These are phyloP conservation scores for Oriolus oriolus DNA, from an alignment of 2,113 vertebrate species.

Conservation along the genomic window DNA sequence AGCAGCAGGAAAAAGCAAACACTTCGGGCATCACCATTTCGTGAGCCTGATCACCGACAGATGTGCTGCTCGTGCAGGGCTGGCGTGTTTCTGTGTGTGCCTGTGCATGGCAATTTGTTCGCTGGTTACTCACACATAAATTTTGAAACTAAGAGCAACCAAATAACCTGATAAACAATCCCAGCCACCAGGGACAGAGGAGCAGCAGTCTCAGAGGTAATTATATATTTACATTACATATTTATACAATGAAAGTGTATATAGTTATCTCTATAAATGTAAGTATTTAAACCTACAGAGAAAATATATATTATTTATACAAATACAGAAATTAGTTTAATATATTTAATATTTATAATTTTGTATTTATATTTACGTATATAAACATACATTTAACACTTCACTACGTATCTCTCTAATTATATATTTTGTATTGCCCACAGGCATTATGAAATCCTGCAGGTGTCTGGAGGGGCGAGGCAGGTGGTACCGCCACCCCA, in stretches of 20 bases:
- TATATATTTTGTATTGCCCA: not conserved
- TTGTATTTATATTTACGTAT: not conserved
- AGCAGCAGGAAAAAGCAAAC: not conserved
- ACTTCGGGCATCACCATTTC: rapidly evolving
- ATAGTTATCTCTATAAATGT: not conserved
- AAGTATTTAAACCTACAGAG: not conserved
- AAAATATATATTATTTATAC: not conserved
- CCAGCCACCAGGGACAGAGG: not conserved
- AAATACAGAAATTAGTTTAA: not conserved
- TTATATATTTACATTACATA: not conserved
- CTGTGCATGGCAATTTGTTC: not conserved
- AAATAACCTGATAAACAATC: not conserved
- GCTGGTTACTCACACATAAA: not conserved
- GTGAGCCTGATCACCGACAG: not conserved
- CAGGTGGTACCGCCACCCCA: not conserved
- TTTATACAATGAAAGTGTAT: not conserved
- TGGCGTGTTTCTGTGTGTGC: not conserved
- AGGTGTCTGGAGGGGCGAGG: not conserved
- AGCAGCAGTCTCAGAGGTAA: not conserved
- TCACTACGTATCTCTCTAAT: not conserved
- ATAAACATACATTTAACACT: not conserved
- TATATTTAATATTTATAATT: not conserved
- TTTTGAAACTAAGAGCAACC: not conserved
- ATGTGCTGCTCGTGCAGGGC: not conserved
- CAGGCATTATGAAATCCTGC: not conserved